Evolutionary conservation across 30 jellyfish, hydroid and myxozoan genomes (phyloP), one percentile per base, ranked within the genome.

Genomic region (Aurelia aurita): DNA sequence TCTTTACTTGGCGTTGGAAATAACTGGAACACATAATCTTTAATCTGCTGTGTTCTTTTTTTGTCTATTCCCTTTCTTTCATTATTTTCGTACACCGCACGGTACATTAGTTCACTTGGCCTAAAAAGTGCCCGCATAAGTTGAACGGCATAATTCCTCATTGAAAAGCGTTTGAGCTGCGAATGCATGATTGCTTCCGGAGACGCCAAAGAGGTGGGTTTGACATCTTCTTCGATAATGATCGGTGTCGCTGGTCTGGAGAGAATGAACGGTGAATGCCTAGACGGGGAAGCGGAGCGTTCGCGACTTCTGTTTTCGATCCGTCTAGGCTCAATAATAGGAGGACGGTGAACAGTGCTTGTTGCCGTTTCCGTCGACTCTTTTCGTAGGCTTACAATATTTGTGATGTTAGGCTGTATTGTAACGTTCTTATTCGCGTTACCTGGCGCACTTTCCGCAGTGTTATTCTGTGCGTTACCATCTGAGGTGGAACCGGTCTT

Each of bases 141-240:
- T 39, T 77, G 88, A 8, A 77, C 88, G 1, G 88, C 88, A 49
- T 77, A 77, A 59, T 77, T 77, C 26, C 88, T 79, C 88, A 77
- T 77, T 8, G 88, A 77, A 32, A 77, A 77, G 31, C 88, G 62
- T 25, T 77, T 62, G 23, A 77, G 45, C 55, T 77, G 88, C 49
- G 58, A 21, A 59, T 77, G 88, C 71, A 77, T 27, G 39, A 77
- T n/a, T 26, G 43, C 88, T 39, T 77, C 88, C 18, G 62, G 88
- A 49, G 88, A 77, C 12, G 76, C 79, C 79, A 77, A 77, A 18
- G 71, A 23, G 3, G 27, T n/a, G 7, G 88, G 88, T 43, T 77
- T 77, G 13, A 59, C 29, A 21, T 77, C 88, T 27, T 77, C 88
- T 15, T 74, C 86, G 61, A 77, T 77, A 22, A 77, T 55, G 6